Conservation (phyloP, 2,797 vertebrate genomes). For the Pteropus rufus region DNA sequence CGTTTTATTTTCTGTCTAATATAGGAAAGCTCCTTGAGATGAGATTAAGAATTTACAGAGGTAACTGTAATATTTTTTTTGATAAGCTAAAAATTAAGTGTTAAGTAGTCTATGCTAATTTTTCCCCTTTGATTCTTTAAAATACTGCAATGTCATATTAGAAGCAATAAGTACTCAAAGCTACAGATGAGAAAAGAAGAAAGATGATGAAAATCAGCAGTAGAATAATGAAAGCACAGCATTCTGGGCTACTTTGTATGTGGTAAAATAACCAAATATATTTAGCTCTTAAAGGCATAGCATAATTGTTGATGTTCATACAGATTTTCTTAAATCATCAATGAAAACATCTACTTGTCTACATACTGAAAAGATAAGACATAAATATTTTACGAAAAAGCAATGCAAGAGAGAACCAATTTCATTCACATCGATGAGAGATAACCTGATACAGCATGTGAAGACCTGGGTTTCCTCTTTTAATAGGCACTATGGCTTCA, state of each 20-base stretch:
- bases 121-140: background rate
- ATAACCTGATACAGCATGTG: fast-evolving
- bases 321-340: slow-evolving; percentile 8
- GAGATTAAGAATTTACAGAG: background rate
- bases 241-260: background rate
- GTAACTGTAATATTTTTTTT: background rate
- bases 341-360: background rate
- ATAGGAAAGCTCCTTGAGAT: background rate
- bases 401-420: background rate
- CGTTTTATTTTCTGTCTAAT: background rate
- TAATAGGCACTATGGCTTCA: background rate
- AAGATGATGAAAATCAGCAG: background rate
- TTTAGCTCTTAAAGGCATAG: background rate
- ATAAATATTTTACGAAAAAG: background rate
- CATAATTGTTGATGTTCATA: background rate
- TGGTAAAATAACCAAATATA: background rate
- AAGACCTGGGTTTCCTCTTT: background rate
- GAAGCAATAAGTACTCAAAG: background rate
- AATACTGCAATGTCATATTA: background rate
- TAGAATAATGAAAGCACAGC: background rate
- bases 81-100: background rate
- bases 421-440: background rate
- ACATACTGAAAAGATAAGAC: background rate
- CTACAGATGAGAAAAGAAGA: background rate
- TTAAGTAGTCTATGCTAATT: slow-evolving; percentile 12